These are phyloP conservation scores for Drosophila biarmipes DNA, from an alignment of 1,140 invertebrate species.

Conservation along the genomic window DNA sequence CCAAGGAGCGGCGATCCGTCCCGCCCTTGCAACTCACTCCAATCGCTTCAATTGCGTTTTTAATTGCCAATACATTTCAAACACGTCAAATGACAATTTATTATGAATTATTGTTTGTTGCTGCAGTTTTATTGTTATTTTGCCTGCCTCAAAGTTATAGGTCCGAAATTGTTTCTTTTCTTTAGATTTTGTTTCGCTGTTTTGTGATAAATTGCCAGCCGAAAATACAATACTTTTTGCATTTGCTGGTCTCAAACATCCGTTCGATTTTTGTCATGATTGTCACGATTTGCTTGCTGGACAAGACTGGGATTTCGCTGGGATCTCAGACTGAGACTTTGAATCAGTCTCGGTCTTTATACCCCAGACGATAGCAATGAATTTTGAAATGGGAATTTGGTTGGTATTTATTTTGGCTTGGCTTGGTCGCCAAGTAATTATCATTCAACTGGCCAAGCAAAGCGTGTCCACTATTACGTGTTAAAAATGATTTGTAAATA, in stretches of 20 bases:
- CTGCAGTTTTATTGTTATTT: conserved; percentile 21
- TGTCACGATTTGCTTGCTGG: conserved; percentile 74
- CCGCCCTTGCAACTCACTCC: conserved; percentile 11
- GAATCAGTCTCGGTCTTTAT: conserved; percentile 1
- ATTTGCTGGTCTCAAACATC: conserved; percentile 72
- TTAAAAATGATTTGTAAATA: neutral
- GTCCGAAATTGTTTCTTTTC: conserved; percentile 51
- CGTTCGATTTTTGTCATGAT: conserved; percentile 77
- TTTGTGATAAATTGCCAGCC: conserved; percentile 74
- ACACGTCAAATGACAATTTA: conserved; percentile 78
- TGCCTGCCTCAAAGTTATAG: conserved; percentile 39
- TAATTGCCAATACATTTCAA: conserved; percentile 74
- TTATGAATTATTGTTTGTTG: conserved; percentile 58
- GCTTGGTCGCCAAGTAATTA: conserved; percentile 57
- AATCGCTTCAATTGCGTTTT: conserved; percentile 52
- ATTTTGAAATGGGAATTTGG: conserved; percentile 17
- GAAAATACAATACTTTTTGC: conserved; percentile 42
- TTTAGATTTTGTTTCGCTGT: conserved; percentile 44
- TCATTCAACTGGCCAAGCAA: conserved; percentile 64
- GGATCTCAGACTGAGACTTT: conserved; percentile 14
- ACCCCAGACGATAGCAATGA: conserved; percentile 6
- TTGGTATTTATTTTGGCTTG: conserved; percentile 9
- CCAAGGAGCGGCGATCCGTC: conserved; percentile 25
- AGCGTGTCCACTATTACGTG: conserved; percentile 3
- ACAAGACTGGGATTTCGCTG: conserved; percentile 50